Conservation (phyloP, 53 echinoderm and acorn worm species). For the Paelopatides confundens region DNA sequence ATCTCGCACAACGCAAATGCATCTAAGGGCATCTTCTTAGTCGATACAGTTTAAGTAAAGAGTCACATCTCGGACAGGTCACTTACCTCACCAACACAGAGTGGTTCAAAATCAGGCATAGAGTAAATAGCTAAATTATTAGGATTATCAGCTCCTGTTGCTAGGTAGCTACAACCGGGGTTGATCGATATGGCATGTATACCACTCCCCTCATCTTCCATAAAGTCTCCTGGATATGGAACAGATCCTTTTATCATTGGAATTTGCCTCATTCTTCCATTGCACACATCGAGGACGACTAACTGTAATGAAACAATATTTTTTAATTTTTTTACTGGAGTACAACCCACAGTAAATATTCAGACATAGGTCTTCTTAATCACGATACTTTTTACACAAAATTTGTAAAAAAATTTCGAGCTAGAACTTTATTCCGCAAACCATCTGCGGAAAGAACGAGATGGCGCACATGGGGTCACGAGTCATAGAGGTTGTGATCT, state of each 20-base stretch:
- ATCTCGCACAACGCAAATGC: no score
- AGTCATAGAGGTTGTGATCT: no score
- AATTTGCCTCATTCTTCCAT: constrained; percentile 72
- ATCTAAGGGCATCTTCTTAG: no score
- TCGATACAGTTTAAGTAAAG: no score
- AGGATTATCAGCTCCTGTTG: constrained; percentile 94
- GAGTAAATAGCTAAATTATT: constrained; percentile 86
- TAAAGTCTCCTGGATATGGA: background rate
- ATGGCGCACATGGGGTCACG: no score
- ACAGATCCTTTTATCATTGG: constrained; percentile 67
- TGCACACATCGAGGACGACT: constrained; percentile 78
- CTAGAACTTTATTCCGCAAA: no score
- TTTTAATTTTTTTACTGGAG: no score
- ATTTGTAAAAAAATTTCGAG: no score
- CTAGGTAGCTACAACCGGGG: constrained; percentile 83
- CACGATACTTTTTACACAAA: no score
- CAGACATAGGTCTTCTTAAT: no score
- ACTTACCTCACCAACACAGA: constrained; percentile 90
- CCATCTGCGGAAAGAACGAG: no score
- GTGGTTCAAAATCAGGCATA: constrained; percentile 92
- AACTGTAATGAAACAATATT: constrained; percentile 55
- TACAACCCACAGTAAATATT: no score
- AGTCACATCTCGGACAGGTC: background rate
- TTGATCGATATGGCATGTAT: constrained; percentile 96
- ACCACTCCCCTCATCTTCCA: constrained; percentile 59